Evolutionary conservation across 2,113 vertebrate species (phyloP).

Genomic region (Numenius arquata): DNA sequence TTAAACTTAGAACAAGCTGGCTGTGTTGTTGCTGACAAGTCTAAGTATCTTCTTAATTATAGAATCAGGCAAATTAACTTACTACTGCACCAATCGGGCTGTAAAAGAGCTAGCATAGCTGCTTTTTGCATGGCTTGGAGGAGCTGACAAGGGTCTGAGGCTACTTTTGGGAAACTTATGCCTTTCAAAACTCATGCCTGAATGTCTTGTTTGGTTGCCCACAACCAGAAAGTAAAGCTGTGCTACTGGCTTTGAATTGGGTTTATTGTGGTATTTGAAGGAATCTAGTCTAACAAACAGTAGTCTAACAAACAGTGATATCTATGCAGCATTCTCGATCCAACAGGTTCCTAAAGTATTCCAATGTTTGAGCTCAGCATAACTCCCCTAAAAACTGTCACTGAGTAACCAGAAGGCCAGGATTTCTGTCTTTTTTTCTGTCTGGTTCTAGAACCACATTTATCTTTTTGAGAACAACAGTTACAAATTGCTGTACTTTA

Average conservation of each 20-base stretch:
- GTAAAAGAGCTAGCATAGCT: fast-evolving
- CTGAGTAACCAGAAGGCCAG: not conserved
- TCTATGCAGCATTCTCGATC: not conserved
- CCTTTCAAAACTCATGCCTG: not conserved
- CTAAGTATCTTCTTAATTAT: conserved; percentile 54
- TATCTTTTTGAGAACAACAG: fast-evolving
- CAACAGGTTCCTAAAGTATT: not conserved
- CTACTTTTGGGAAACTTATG: not conserved
- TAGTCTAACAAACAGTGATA: not conserved
- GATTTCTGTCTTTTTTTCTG: not conserved
- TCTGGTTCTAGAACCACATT: not conserved
- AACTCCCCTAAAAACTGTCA: not conserved
- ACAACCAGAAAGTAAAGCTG: not conserved
- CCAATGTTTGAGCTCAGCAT: not conserved
- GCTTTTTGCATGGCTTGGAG: not conserved
- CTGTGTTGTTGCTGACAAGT: conserved; percentile 37
- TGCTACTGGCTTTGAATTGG: not conserved
- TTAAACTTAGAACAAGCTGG: conserved; percentile 35
- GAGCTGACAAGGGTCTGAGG: not conserved
- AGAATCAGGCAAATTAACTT: conserved; percentile 28
- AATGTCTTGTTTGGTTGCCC: not conserved
- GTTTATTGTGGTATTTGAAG: not conserved
- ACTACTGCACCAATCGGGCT: not conserved
- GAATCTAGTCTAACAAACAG: not conserved
- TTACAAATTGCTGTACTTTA: too few species aligned